Evolutionary conservation across 2,888 invertebrate genomes (phyloP), one percentile per base, ranked within the genome.

Genomic region (Parnassius glacialis): DNA sequence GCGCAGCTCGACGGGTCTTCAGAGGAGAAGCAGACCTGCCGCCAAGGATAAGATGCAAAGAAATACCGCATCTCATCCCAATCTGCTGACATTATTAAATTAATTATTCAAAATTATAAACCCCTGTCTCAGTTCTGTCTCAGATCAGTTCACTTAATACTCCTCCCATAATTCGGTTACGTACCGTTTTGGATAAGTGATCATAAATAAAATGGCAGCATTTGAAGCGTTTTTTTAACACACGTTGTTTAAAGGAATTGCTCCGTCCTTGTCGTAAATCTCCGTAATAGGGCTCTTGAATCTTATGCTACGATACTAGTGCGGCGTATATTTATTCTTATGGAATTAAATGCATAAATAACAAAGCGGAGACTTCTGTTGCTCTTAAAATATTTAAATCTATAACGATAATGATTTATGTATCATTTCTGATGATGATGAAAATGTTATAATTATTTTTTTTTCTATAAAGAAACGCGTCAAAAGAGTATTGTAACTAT

Each of bases 251-350:
- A 78, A 76, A 80, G 78, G 76, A 78, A 81, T 79, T 69, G 76
- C 68, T 65, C 67, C 72, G 73, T 71, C 74, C 71, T 74, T 66
- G 65, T 73, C 82, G 78, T 85, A 84, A 85, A 85, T 84, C 80
- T 80, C 67, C 62, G 56, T 74, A 74, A 76, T 73, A 72, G 72
- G 68, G 68, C 45, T 25, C 54, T 54, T 52, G 42, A 42, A 52
- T 52, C 41, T 42, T 12, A 43, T 16, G 16, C 10, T 54, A 2
- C 43, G 43, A 44, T 53, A 53, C 43, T 9, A 43, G n/a, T 43
- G 43, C 2, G 16, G 12, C 20, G 13, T 13, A 41, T 13, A 41
- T 11, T 52, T 52, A 52, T 41, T 13, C 45, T 56, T 56, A 13
- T 42, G 13, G 20, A 45, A 55, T 55, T 13, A 55, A 25, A 51